Percentiles rank a stretch among this genome's conserved stretches.
phyloP scores from a whole-genome alignment of 30 jellyfish, hydroid and myxozoan species.

The Pelagia noctiluca region DNA sequence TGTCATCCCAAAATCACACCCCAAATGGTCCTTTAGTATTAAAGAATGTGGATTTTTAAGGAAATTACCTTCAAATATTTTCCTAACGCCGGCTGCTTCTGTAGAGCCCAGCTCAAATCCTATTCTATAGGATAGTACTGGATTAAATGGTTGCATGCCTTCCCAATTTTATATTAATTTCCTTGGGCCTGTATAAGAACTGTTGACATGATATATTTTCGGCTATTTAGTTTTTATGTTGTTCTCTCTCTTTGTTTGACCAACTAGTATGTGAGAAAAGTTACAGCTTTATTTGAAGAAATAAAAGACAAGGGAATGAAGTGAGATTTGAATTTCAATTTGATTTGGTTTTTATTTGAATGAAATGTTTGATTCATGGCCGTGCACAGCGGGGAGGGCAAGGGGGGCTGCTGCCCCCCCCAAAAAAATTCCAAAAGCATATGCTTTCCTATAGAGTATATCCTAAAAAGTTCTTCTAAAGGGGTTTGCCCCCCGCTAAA shows the following conservation, averaged over 20 bases:
- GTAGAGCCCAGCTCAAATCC: neutral
- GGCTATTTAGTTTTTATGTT: neutral
- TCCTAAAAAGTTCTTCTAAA: too few relatives aligned
- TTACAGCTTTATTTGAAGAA: constrained; percentile 63
- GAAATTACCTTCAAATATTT: too few relatives aligned
- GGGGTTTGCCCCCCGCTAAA: too few relatives aligned
- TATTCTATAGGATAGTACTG: neutral
- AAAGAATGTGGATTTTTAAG: too few relatives aligned
- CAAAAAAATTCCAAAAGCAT: too few relatives aligned
- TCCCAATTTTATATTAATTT: neutral
- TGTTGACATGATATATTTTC: neutral
- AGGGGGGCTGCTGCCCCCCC: too few relatives aligned
- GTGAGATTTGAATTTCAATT: constrained; percentile 13
- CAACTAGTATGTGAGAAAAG: constrained; percentile 59
- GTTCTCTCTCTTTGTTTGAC: neutral
- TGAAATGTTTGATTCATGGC: too few relatives aligned
- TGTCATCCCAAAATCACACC: too few relatives aligned
- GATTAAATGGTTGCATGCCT: neutral
- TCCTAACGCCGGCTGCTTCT: neutral
- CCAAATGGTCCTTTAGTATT: too few relatives aligned
- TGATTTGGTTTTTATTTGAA: neutral
- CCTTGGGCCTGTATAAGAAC: neutral
- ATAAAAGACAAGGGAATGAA: constrained; percentile 50
- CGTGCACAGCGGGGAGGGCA: too few relatives aligned
- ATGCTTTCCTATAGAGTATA: too few relatives aligned